Evolutionary conservation across 2,113 vertebrate genomes (phyloP).

Genomic region (Pholis gunnellus): DNA sequence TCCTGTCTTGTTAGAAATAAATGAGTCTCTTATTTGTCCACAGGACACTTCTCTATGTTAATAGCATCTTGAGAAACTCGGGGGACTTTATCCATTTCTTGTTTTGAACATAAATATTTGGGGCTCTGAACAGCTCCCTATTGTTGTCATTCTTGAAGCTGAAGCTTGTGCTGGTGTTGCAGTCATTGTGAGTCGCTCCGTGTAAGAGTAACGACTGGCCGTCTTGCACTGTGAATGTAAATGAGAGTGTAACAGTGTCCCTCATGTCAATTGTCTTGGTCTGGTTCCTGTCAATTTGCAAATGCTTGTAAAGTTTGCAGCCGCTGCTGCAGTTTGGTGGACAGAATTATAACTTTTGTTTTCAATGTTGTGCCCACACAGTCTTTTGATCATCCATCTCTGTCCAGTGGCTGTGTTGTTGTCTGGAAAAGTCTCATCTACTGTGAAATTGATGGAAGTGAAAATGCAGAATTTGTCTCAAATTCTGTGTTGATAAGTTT

Average conservation of each 20-base stretch:
- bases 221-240: slow-evolving; percentile 13
- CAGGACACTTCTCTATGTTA: neutral
- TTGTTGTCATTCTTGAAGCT: neutral
- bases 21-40: neutral
- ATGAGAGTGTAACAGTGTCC: slow-evolving; percentile 20
- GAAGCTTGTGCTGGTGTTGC: neutral
- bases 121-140: neutral
- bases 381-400: slow-evolving; percentile 21
- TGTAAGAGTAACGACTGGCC: neutral
- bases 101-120: neutral
- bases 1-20: neutral
- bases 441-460: neutral
- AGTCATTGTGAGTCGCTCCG: neutral
- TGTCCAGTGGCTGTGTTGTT: neutral
- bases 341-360: neutral
- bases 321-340: neutral
- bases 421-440: neutral
- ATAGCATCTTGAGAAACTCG: neutral
- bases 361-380: slow-evolving; percentile 9
- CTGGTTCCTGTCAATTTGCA: slow-evolving; percentile 4
- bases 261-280: neutral
- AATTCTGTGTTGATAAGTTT: neutral
- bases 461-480: neutral
- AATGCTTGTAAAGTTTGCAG: neutral
- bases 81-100: neutral